phyloP scores from a whole-genome alignment of 2,888 invertebrate species.

The Atrina japonica region DNA sequence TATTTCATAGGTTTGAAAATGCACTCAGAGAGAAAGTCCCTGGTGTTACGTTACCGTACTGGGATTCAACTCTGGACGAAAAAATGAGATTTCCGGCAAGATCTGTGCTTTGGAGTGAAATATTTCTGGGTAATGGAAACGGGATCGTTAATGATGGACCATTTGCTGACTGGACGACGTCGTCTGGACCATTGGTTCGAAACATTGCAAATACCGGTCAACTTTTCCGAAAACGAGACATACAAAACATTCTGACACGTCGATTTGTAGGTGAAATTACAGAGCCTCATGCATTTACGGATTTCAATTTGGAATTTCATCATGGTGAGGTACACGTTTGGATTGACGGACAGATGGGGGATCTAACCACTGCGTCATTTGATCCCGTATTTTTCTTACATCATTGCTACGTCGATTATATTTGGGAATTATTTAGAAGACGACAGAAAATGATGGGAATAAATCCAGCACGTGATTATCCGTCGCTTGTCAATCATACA shows the following conservation, averaged over 20 bases:
- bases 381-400: slow-evolving; percentile 72
- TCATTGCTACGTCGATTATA: slow-evolving; percentile 70
- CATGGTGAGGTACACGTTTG: slow-evolving; percentile 71
- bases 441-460: slow-evolving; percentile 53
- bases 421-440: slow-evolving; percentile 67
- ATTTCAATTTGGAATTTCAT: slow-evolving; percentile 69
- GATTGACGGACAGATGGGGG: slow-evolving; percentile 69
- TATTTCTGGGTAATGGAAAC: slow-evolving; percentile 64
- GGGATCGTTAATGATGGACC: slow-evolving; percentile 68
- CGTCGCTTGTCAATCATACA: slow-evolving; percentile 55
- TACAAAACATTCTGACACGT: slow-evolving; percentile 53
- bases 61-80: slow-evolving; percentile 70
- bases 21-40: slow-evolving; percentile 69
- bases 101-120: slow-evolving; percentile 65
- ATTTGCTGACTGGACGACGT: slow-evolving; percentile 67
- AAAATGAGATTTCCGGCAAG: slow-evolving; percentile 56
- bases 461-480: slow-evolving; percentile 60
- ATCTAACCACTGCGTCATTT: slow-evolving; percentile 64
- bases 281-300: slow-evolving; percentile 58
- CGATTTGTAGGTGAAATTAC: slow-evolving; percentile 53
- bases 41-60: slow-evolving; percentile 68
- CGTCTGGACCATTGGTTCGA: slow-evolving; percentile 64
- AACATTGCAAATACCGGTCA: slow-evolving; percentile 66
- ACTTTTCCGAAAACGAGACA: slow-evolving; percentile 53
- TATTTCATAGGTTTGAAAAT: slow-evolving; percentile 65